Evolutionary conservation across 1,140 invertebrate species (phyloP).

Genomic region (Lycorma delicatula): DNA sequence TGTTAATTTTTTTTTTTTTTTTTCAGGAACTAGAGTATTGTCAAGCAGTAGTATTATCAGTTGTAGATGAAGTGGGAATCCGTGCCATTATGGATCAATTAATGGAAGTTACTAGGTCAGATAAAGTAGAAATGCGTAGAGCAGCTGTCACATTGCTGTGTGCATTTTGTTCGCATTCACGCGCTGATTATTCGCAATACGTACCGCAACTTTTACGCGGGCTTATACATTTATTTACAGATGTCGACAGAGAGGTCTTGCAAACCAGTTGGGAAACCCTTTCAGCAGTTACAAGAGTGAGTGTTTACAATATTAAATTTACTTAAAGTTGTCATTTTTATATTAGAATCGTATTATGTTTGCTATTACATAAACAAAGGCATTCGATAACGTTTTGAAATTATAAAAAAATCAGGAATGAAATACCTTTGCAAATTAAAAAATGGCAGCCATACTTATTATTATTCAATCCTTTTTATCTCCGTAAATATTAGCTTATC

Average conservation of each 20-base stretch:
- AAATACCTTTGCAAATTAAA: too few relatives aligned
- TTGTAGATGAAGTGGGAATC: slow-evolving; percentile 78
- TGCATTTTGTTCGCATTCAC: slow-evolving; percentile 80
- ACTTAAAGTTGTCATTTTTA: too few relatives aligned
- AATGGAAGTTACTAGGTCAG: slow-evolving; percentile 65
- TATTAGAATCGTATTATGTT: too few relatives aligned
- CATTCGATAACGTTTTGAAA: too few relatives aligned
- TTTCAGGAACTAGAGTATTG: slow-evolving; percentile 80
- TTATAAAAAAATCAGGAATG: too few relatives aligned
- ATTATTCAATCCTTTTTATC: too few relatives aligned
- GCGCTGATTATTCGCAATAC: slow-evolving; percentile 77
- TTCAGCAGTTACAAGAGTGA: slow-evolving; percentile 76
- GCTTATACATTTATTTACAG: slow-evolving; percentile 76
- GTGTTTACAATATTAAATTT: too few relatives aligned
- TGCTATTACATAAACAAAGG: too few relatives aligned
- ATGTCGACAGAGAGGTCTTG: slow-evolving; percentile 63
- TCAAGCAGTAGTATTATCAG: slow-evolving; percentile 83
- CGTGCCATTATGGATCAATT: slow-evolving; percentile 83
- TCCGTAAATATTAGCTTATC: too few relatives aligned
- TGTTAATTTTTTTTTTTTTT: slow-evolving; percentile 12
- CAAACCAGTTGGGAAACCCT: slow-evolving; percentile 83
- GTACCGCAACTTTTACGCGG: slow-evolving; percentile 81
- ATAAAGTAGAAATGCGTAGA: slow-evolving; percentile 48
- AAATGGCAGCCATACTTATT: too few relatives aligned
- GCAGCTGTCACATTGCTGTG: slow-evolving; percentile 81